Evolutionary conservation across 2,113 vertebrate species (phyloP), one percentile per base, ranked within the genome.

Genomic region (Xenotilapia leptura): DNA sequence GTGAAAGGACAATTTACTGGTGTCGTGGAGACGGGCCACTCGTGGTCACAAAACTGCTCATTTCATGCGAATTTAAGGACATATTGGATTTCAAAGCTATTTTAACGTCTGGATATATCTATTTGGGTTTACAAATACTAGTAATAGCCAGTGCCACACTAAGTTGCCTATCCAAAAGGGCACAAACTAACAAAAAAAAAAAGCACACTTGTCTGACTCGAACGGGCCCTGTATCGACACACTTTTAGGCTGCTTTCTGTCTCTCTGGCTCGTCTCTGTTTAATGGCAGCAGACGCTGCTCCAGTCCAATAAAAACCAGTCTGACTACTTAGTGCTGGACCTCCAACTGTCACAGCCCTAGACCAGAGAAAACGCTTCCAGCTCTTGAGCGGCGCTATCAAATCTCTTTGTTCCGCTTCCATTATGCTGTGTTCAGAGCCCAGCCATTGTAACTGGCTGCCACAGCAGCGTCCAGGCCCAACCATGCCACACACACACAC

Each of bases 331-430:
- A 80, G 88, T 62, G 88, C 93, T 88, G 89, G 93, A 92, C 83
- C 80, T 68, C 92, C 90, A 91, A 92, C 93, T 89, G 92, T 93
- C 93, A 83, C 86, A 82, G 90, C 85, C 86, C 82, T 6, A 91
- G 92, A 93, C 90, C 93, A 89, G 88, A 92, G 90, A 81, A 89
- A 90, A 86, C 11, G 83, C 90, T 89, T 92, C 93, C 93, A 90
- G 89, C 91, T 93, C 91, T 90, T 82, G 56, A 94, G 90, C 90
- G 87, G 89, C 85, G 86, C 93, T 83, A 90, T 93, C 91, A 91
- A 92, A 91, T 92, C 88, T 93, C 93, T 94, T 94, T 95, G 92
- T 94, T 90, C 85, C 81, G 70, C 85, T 89, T 90, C 91, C 90
- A 94, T 95, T 91, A 83, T 82, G 87, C 94, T 83, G 89, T 83